Base-by-base conservation (phyloP, 2,797 vertebrate genomes). In the Chromis chromis region DNA sequence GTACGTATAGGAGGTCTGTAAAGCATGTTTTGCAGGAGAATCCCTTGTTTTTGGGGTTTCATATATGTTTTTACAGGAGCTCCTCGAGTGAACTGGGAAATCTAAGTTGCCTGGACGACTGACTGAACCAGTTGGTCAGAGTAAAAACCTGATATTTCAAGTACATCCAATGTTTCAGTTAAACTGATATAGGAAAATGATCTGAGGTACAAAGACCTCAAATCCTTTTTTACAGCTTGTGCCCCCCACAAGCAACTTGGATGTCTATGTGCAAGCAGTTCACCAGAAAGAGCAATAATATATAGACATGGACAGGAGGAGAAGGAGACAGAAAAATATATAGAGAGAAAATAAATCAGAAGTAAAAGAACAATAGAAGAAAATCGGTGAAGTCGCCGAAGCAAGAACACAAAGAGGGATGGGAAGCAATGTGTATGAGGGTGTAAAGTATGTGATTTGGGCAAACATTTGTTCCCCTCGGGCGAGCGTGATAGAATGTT, bases 381-480 rank as follows among this genome's bases (percentile, higher is more conserved):
- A 52, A 78, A 65, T 65, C 57, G 67, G 52, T 19, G 22, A 76
- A 83, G 27, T 79, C 59, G 33, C 33, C 64, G 58, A 60, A 57
- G 56, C 64, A 68, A 65, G 16, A 42, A 42, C 40, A 85, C 73
- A 84, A 81, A 79, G 68, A 76, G 70, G 65, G 40, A 36, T 36
- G 33, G 61, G 33, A 61, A 73, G 74, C 68, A 40, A 68, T 84
- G 88, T 81, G 85, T 85, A 81, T 46, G 72, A 86, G 82, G 79
- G 78, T 86, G 74, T 84, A 85, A 91, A 89, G 58, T 72, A 88
- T 78, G 86, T 78, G 85, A 91, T 92, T 90, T 73, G 70, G 79
- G 75, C 40, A 59, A 82, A 82, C 67, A 71, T 86, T 86, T 86
- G 83, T 86, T 83, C 85, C 84, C 82, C 79, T 76, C 46, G 80